A percentile compares a stretch with the other conserved stretches of the same genome.
These are phyloP conservation scores for Nephrotoma flavescens DNA, from an alignment of 2,888 invertebrate species.

Conservation along the genomic window DNA sequence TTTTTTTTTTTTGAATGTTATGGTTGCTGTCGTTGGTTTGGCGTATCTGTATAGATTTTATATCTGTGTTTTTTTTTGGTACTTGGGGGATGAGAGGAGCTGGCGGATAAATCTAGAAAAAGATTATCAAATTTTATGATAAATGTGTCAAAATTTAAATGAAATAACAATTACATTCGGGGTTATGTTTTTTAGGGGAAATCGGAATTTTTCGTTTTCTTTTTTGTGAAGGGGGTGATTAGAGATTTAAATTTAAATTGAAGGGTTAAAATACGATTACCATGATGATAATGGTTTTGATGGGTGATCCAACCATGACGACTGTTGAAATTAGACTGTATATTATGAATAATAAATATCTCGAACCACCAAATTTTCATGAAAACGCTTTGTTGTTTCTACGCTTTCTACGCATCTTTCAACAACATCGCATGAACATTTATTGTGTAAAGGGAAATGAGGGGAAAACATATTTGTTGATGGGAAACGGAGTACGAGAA, in stretches of 20 bases:
- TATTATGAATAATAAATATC: not conserved
- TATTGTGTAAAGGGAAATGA: not conserved
- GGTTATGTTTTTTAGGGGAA: not conserved
- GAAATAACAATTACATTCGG: constrained; percentile 1
- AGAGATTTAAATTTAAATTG: not conserved
- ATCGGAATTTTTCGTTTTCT: not conserved
- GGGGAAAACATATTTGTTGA: not conserved
- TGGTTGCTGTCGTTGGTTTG: not conserved
- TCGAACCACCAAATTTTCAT: not conserved
- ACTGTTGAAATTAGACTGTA: not conserved
- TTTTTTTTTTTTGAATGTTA: not conserved
- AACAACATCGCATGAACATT: not conserved
- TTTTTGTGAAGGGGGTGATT: not conserved
- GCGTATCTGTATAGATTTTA: not conserved
- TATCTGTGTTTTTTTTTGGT: not conserved
- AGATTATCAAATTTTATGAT: constrained; percentile 1
- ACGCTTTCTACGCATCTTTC: not conserved
- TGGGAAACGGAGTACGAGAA: not conserved
- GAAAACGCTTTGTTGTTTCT: not conserved
- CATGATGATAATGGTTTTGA: not conserved
- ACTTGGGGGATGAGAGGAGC: not conserved
- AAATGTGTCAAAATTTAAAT: constrained; percentile 4
- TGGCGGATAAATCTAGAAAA: not conserved
- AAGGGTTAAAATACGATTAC: not conserved
- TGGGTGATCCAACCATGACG: not conserved